Evolutionary conservation across 1,140 invertebrate genomes (phyloP).

Genomic region (Drosophila trapezifrons): DNA sequence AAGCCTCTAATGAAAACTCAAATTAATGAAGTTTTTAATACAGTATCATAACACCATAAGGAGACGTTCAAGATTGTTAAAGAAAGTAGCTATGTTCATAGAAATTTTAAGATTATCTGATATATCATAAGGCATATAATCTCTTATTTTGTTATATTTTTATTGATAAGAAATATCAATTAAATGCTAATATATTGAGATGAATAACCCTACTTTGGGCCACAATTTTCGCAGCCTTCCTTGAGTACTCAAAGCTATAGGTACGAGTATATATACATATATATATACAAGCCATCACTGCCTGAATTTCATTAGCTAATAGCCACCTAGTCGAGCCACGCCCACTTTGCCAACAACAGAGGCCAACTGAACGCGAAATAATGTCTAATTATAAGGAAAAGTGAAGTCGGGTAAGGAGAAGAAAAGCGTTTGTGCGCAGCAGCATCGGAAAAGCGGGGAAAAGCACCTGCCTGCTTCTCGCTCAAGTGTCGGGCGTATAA

Average conservation of each 20-base stretch:
- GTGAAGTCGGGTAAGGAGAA: constrained; percentile 1
- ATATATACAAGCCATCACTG: constrained; percentile 5
- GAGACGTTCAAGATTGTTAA: too few species aligned
- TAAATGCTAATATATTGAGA: background rate
- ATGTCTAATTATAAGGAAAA: constrained; percentile 61
- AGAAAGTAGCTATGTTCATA: background rate
- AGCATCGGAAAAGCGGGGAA: constrained; percentile 16
- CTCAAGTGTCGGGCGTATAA: constrained; percentile 64
- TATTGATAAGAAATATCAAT: background rate
- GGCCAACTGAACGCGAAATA: constrained; percentile 53
- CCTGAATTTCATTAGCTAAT: constrained; percentile 44
- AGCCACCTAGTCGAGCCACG: constrained; percentile 34
- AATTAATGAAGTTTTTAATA: too few species aligned
- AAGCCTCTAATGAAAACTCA: too few species aligned
- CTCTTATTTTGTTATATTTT: too few species aligned
- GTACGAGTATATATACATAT: too few species aligned
- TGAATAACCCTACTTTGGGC: background rate
- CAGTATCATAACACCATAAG: too few species aligned
- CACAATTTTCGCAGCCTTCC: background rate
- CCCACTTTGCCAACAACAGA: constrained; percentile 42
- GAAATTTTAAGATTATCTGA: background rate
- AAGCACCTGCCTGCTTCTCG: constrained; percentile 11
- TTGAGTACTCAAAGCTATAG: background rate
- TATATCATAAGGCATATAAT: background rate
- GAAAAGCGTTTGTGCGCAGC: constrained; percentile 53